Evolutionary conservation across 2,797 vertebrate species (phyloP).

Genomic region (Gobio occitaniae): DNA sequence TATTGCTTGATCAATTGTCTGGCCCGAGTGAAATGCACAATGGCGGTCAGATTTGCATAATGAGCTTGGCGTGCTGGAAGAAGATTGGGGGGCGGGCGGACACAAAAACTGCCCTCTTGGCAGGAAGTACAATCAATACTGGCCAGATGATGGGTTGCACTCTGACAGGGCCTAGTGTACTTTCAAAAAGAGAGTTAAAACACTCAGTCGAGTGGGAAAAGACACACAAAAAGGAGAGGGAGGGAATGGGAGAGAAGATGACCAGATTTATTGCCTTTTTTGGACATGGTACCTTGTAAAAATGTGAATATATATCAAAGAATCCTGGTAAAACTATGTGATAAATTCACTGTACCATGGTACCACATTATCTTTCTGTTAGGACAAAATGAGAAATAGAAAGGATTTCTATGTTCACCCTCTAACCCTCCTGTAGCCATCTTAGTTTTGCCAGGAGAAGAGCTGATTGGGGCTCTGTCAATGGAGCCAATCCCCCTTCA

Average conservation of each 20-base stretch:
- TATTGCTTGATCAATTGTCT: conserved; percentile 76
- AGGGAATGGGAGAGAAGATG: conserved; percentile 7
- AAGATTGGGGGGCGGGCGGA: conserved; percentile 58
- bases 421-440: background rate
- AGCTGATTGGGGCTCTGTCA: conserved; percentile 5
- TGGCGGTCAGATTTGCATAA: conserved; percentile 77
- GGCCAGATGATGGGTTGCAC: conserved; percentile 61
- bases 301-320: background rate
- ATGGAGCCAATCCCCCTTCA: conserved; percentile 31
- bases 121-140: conserved; percentile 71
- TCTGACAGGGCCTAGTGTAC: conserved; percentile 51
- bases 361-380: background rate
- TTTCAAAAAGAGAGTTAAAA: conserved; percentile 50
- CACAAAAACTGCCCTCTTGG: conserved; percentile 66
- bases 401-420: conserved; percentile 1
- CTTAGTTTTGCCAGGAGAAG: conserved; percentile 28
- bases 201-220: background rate
- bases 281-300: background rate
- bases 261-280: background rate
- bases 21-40: conserved; percentile 70
- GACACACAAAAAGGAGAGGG: conserved; percentile 10
- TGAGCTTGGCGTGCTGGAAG: conserved; percentile 75
- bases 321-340: background rate
- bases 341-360: background rate
- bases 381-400: conserved; percentile 18